Percentiles rank a stretch among this genome's conserved stretches.
Evolutionary conservation across 2,113 vertebrate species (phyloP).

Genomic region (Rhea pennata): DNA sequence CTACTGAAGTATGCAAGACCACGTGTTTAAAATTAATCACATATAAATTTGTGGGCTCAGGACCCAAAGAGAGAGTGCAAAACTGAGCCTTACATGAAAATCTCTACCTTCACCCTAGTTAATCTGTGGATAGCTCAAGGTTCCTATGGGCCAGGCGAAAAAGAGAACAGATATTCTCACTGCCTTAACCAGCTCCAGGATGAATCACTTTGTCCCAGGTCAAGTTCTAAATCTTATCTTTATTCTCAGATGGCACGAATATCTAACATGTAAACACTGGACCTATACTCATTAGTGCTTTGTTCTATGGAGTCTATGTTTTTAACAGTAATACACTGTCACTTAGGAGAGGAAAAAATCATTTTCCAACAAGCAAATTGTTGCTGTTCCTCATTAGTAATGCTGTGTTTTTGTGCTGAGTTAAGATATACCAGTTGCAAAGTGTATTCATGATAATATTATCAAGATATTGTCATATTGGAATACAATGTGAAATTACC

Average conservation of each 20-base stretch:
- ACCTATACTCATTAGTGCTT: background rate
- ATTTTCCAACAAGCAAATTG: constrained; percentile 51
- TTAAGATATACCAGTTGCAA: constrained; percentile 24
- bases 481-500: background rate
- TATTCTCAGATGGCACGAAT: background rate
- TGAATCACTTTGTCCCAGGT: background rate
- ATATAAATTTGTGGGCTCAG: background rate
- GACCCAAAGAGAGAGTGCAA: background rate
- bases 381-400: constrained; percentile 40
- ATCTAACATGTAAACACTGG: background rate
- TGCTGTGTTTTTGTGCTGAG: constrained; percentile 3
- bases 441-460: constrained; percentile 27
- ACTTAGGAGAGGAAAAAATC: background rate
- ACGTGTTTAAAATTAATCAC: constrained; percentile 20
- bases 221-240: background rate
- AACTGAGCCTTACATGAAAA: constrained; percentile 2
- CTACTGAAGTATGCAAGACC: background rate
- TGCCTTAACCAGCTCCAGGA: background rate
- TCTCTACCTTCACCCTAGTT: background rate
- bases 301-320: background rate
- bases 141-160: background rate
- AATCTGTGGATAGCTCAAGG: background rate
- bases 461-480: constrained; percentile 47
- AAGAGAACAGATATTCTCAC: background rate
- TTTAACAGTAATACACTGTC: background rate